These are phyloP conservation scores for Intoshia linei DNA, from an alignment of 1,140 invertebrate species.

Conservation along the genomic window DNA sequence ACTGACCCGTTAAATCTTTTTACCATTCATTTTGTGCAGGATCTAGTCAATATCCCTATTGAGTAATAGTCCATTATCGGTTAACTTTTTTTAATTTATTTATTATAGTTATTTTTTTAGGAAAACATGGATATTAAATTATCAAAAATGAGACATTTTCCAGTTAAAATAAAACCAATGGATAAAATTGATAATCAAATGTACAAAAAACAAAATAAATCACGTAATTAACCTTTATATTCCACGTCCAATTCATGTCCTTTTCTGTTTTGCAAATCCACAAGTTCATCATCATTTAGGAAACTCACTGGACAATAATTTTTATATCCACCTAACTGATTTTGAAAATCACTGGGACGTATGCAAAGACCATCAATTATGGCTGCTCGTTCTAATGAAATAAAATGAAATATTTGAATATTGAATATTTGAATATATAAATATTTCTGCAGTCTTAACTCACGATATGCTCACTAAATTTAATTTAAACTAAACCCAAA, in stretches of 20 bases:
- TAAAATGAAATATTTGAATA: neutral
- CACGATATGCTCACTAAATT: neutral
- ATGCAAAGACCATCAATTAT: constrained; percentile 19
- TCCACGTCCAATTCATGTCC: constrained; percentile 18
- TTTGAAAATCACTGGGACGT: constrained; percentile 16
- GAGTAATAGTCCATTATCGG: no score
- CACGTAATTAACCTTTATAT: constrained; percentile 14
- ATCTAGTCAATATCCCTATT: no score
- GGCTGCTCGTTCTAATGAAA: constrained; percentile 14
- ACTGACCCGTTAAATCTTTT: no score
- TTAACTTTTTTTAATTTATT: no score
- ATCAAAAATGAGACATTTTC: no score
- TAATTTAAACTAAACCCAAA: neutral
- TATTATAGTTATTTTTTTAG: no score
- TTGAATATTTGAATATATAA: neutral
- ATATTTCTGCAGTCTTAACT: neutral
- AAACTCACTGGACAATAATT: constrained; percentile 23
- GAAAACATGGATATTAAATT: no score
- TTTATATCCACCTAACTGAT: constrained; percentile 17
- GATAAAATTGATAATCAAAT: no score
- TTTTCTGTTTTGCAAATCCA: constrained; percentile 14
- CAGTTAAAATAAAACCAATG: no score
- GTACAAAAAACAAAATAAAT: neutral
- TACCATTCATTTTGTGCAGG: no score
- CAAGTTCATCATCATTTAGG: constrained; percentile 14